These are phyloP conservation scores for Pipra filicauda DNA, from an alignment of 2,113 vertebrate genomes.

Conservation along the genomic window DNA sequence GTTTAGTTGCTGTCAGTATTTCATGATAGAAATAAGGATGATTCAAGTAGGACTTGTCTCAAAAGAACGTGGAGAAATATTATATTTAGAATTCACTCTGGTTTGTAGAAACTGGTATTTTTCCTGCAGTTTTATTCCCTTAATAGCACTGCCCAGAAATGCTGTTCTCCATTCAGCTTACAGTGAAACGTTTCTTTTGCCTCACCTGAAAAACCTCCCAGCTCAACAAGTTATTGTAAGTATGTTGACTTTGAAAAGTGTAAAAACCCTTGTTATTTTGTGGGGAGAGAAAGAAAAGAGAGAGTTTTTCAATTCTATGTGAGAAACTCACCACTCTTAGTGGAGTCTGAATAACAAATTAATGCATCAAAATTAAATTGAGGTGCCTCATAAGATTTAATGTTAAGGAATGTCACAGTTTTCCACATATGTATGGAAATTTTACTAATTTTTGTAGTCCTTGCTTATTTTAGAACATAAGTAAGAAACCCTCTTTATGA, in stretches of 20 bases:
- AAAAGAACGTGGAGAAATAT: neutral
- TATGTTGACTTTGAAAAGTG: neutral
- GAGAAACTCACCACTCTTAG: neutral
- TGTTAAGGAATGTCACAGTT: neutral
- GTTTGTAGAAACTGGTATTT: neutral
- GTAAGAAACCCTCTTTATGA: neutral
- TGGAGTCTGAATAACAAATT: neutral
- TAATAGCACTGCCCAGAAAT: slow-evolving; percentile 83
- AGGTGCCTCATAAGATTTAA: neutral
- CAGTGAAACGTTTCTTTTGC: slow-evolving; percentile 87
- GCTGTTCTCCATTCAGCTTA: slow-evolving; percentile 84
- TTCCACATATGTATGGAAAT: neutral
- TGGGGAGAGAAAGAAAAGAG: neutral
- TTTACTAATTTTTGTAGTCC: neutral
- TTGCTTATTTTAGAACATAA: neutral
- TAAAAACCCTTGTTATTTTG: neutral
- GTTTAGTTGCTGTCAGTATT: neutral
- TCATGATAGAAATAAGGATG: neutral
- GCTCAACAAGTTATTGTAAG: slow-evolving; percentile 86
- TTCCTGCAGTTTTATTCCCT: slow-evolving; percentile 56
- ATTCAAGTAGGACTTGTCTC: neutral
- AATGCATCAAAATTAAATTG: neutral
- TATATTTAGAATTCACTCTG: neutral
- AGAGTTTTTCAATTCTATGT: neutral
- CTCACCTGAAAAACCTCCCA: slow-evolving; percentile 90